phyloP scores from a whole-genome alignment of 2,113 vertebrate species.

The Pitta sordida region DNA sequence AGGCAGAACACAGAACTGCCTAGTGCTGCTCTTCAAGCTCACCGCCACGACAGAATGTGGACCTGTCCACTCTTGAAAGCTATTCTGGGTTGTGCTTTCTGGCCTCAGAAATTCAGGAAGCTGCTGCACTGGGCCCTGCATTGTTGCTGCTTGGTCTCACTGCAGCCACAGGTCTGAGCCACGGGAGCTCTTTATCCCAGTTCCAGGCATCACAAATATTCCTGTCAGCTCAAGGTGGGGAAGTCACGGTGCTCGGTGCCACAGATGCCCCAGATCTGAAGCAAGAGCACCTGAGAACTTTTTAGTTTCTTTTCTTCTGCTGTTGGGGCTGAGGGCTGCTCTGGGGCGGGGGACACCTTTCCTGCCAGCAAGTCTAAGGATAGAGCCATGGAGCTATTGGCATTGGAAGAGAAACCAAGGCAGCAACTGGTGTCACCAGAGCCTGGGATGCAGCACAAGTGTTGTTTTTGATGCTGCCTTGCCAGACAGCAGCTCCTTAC shows the following conservation, averaged over 20 bases:
- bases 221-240: not conserved
- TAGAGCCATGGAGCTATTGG: not conserved
- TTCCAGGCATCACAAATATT: not conserved
- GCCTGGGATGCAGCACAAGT: not conserved
- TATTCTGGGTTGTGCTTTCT: not conserved
- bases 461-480: not conserved
- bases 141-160: not conserved
- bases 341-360: not conserved
- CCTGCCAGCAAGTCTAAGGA: not conserved
- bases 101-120: not conserved
- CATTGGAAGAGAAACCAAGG: not conserved
- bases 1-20: not conserved
- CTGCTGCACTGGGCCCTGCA: fast-evolving
- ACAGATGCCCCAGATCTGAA: not conserved
- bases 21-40: not conserved
- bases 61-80: not conserved
- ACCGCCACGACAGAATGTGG: not conserved
- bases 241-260: not conserved
- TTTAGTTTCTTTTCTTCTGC: not conserved
- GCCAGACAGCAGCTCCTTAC: not conserved
- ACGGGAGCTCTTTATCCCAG: not conserved
- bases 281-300: not conserved
- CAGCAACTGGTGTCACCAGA: not conserved
- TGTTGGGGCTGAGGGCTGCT: not conserved
- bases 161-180: not conserved